These are phyloP conservation scores for Eupsittula cactorum DNA, from an alignment of 2,113 vertebrate species.

Conservation along the genomic window DNA sequence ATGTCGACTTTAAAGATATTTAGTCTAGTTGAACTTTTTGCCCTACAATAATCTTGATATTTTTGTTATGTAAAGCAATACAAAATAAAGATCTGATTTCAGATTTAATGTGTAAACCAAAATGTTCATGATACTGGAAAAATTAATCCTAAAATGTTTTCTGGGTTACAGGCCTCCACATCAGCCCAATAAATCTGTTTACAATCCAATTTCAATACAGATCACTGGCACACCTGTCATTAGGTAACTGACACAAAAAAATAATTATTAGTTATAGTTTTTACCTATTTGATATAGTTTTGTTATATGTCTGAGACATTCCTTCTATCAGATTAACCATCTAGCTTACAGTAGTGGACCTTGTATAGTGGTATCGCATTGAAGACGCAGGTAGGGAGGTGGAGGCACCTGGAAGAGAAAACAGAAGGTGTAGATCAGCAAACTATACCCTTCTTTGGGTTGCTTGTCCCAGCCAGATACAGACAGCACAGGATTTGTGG, in stretches of 20 bases:
- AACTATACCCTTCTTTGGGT: not conserved
- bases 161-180: not conserved
- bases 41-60: not conserved
- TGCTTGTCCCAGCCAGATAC: not conserved
- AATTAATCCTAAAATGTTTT: not conserved
- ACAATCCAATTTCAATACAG: not conserved
- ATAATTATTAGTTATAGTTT: not conserved
- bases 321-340: not conserved
- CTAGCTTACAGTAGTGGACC: not conserved
- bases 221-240: fast-evolving
- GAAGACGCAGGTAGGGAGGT: not conserved
- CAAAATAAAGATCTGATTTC: not conserved
- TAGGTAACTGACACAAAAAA: not conserved
- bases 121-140: not conserved
- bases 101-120: not conserved
- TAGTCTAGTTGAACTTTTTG: not conserved
- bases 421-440: not conserved
- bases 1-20: not conserved
- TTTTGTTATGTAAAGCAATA: not conserved
- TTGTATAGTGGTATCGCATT: not conserved
- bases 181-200: not conserved
- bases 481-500: fast-evolving
- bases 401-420: not conserved
- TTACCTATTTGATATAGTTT: not conserved
- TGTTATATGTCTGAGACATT: not conserved